These are phyloP conservation scores for Lates japonicus DNA, from an alignment of 2,797 vertebrate species.

Conservation along the genomic window DNA sequence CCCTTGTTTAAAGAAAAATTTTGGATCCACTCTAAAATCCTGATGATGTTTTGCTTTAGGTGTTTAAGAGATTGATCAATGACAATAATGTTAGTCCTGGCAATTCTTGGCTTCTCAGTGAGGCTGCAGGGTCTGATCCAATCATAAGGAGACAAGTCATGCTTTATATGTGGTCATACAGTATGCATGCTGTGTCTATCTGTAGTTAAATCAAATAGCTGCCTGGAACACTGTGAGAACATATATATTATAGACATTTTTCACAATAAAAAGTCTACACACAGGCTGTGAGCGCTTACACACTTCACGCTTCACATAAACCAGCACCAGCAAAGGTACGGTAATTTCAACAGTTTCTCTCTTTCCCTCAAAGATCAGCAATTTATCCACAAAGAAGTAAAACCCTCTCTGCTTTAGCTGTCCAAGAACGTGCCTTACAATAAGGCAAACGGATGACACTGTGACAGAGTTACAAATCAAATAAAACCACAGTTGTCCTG, in stretches of 20 bases:
- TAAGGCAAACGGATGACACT: constrained; percentile 37
- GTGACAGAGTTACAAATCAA: constrained; percentile 50
- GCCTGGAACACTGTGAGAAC: background rate
- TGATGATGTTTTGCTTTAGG: constrained; percentile 30
- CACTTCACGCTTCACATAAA: background rate
- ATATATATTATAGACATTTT: background rate
- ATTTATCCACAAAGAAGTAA: constrained; percentile 27
- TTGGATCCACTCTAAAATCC: constrained; percentile 27
- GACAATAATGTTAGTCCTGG: constrained; percentile 25
- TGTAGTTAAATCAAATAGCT: constrained; percentile 12
- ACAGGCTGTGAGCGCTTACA: background rate
- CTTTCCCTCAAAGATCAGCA: background rate
- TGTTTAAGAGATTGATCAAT: constrained; percentile 40
- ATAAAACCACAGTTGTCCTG: constrained; percentile 19
- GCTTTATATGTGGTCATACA: background rate
- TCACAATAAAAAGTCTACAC: background rate
- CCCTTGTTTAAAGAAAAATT: constrained; percentile 40
- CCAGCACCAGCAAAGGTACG: background rate
- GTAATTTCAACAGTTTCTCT: constrained; percentile 16
- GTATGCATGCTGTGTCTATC: background rate
- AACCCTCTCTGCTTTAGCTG: constrained; percentile 20
- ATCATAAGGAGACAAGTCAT: constrained; percentile 25
- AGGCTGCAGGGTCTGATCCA: constrained; percentile 8
- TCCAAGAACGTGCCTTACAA: constrained; percentile 29
- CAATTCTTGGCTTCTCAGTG: constrained; percentile 14